Conservation (phyloP, 2,113 vertebrate genomes). For the Pachypanchax playfairii region DNA sequence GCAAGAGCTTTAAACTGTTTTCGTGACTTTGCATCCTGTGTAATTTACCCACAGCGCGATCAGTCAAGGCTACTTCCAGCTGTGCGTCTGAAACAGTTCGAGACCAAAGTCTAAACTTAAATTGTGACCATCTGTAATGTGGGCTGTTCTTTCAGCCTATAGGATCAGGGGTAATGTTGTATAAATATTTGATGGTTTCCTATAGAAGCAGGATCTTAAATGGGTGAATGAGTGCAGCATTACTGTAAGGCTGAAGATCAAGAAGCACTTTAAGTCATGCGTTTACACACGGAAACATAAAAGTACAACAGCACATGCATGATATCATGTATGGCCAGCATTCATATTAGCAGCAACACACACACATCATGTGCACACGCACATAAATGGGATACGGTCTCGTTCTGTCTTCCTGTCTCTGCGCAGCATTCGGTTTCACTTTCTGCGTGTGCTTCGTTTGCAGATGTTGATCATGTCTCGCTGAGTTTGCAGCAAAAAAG, state of each 20-base stretch:
- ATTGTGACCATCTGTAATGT: slow-evolving; percentile 46
- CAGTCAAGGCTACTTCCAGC: no score
- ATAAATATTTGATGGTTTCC: slow-evolving; percentile 86
- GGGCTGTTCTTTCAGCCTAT: slow-evolving; percentile 65
- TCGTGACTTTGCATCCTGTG: no score
- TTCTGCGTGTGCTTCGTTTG: slow-evolving; percentile 80
- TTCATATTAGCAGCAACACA: slow-evolving; percentile 1
- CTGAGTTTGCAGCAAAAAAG: slow-evolving; percentile 83
- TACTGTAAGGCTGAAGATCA: slow-evolving; percentile 83
- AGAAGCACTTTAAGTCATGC: slow-evolving; percentile 58
- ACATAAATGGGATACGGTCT: slow-evolving; percentile 12
- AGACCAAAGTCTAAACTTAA: slow-evolving; percentile 20
- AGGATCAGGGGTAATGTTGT: slow-evolving; percentile 76
- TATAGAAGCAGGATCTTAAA: slow-evolving; percentile 75
- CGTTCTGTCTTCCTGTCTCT: slow-evolving; percentile 28
- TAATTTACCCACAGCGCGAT: no score
- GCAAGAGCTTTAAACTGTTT: slow-evolving; percentile 11
- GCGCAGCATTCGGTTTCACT: slow-evolving; percentile 60
- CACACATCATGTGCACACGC: slow-evolving; percentile 12
- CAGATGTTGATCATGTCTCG: slow-evolving; percentile 91
- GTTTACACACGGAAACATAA: slow-evolving; percentile 53
- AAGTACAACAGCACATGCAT: slow-evolving; percentile 42
- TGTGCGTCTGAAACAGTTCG: slow-evolving; percentile 17
- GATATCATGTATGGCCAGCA: slow-evolving; percentile 13
- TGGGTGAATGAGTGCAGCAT: slow-evolving; percentile 82